These are phyloP conservation scores for Lithophane leautieri DNA, from an alignment of 2,888 invertebrate species.

Conservation along the genomic window DNA sequence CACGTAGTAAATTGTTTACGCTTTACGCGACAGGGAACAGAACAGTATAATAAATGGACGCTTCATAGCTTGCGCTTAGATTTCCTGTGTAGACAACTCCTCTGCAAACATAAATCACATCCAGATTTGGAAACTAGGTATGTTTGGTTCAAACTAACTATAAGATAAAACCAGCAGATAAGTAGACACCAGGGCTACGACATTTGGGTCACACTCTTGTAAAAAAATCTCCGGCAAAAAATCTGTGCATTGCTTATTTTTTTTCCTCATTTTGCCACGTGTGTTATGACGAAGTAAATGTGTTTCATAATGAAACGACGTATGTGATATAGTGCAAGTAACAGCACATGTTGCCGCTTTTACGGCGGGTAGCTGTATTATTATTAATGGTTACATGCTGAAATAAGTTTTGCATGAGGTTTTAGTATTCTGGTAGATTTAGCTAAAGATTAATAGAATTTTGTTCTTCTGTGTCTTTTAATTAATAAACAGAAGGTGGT, in stretches of 20 bases:
- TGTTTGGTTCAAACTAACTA: slow-evolving; percentile 9
- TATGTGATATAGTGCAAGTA: slow-evolving; percentile 54
- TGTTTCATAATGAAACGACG: slow-evolving; percentile 55
- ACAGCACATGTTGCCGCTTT: slow-evolving; percentile 53
- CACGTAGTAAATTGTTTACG: slow-evolving; percentile 53
- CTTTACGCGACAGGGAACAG: slow-evolving; percentile 43
- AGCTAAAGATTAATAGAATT: slow-evolving; percentile 5
- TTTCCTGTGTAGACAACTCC: slow-evolving; percentile 47
- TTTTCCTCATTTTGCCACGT: slow-evolving; percentile 41
- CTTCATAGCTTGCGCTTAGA: slow-evolving; percentile 32
- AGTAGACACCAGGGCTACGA: background rate
- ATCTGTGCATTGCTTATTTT: slow-evolving; percentile 42
- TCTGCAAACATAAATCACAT: slow-evolving; percentile 45
- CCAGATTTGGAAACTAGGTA: slow-evolving; percentile 29
- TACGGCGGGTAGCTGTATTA: slow-evolving; percentile 34
- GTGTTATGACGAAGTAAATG: slow-evolving; percentile 44
- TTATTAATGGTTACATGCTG: slow-evolving; percentile 42
- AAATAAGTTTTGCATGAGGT: slow-evolving; percentile 28
- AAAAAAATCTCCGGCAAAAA: slow-evolving; percentile 29
- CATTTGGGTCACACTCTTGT: slow-evolving; percentile 22
- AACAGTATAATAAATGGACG: slow-evolving; percentile 53
- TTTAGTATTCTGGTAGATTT: slow-evolving; percentile 21
- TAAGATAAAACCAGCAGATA: slow-evolving; percentile 17
- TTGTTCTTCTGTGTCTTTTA: slow-evolving; percentile 15
- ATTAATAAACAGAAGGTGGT: slow-evolving; percentile 25